Base-by-base conservation (phyloP, 1,140 invertebrate genomes). In the Calosoma granatense region DNA sequence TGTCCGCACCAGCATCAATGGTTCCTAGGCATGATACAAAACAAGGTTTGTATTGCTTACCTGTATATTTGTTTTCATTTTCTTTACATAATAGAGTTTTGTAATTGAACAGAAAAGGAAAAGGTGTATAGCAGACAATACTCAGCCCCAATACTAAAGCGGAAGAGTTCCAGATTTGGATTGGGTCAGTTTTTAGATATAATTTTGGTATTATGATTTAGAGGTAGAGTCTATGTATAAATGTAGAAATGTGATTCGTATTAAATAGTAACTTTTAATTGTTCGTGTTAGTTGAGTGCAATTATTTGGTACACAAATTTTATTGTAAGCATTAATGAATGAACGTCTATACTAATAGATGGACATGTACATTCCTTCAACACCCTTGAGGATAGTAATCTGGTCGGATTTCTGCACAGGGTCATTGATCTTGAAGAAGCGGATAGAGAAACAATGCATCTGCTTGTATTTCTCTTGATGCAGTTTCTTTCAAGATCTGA, bases 401-500 rank as follows among this genome's bases (percentile, higher is more conserved):
- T 87, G 14, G 76, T 83, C 41, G 81, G 80, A 0, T 77, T 87
- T 54, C 76, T 89, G 14, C 83, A 86, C 39, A 81, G 85, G 70
- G 87, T 94, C 2, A 86, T 97, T 54, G 95, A 98, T 65, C 75
- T 94, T 55, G 94, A 97, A 70, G 94, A 97, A 70, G 82, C 90
- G 17, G 96, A 99, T 69, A 84, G 89, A 66, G 94, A 98, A 75
- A 97, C 96, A 0, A 91, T 95, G 59, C 95, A 98, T 73, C 76
- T 97, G 17, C 74, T 98, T n/a, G 86, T 98, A 1, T 94, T 96
- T 67, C 80, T 99, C 4, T 79, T 99, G 1, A 96, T 98, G 87
- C 95, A 97, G 75, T 94, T 93, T 71, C 75, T 94, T 63, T 92
- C 90, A 0, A 78, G 87, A 61, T 77, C 79, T 41, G 83, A 85